Conservation (phyloP, 1,140 invertebrate species). For the Drosophila virilis region DNA sequence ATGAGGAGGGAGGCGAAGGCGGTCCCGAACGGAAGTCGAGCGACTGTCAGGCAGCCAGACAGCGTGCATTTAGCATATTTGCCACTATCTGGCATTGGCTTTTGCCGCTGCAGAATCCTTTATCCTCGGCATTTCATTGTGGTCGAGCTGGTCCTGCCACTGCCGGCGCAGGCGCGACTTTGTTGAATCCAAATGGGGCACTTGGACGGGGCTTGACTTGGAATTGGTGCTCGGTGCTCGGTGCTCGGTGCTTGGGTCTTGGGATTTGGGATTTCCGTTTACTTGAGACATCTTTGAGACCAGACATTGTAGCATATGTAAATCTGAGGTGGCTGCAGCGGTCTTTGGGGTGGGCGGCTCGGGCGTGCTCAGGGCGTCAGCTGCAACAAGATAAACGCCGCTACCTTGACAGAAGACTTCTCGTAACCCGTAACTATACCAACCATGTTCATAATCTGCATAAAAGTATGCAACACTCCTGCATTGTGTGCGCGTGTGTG, state of each 20-base stretch:
- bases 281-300: slow-evolving; percentile 10
- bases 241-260: not conserved
- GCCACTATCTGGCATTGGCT: slow-evolving; percentile 21
- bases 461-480: slow-evolving; percentile 74
- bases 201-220: slow-evolving; percentile 2
- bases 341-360: slow-evolving; percentile 11
- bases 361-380: slow-evolving; percentile 50
- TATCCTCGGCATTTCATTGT: slow-evolving; percentile 15
- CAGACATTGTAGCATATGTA: slow-evolving; percentile 50
- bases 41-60: slow-evolving; percentile 20
- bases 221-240: not conserved
- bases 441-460: slow-evolving; percentile 68
- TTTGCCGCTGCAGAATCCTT: slow-evolving; percentile 33
- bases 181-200: slow-evolving; percentile 19
- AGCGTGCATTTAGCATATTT: slow-evolving; percentile 67
- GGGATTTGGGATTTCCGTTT: slow-evolving; percentile 10
- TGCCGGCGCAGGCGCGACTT: slow-evolving; percentile 43
- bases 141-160: not conserved
- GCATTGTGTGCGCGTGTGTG: slow-evolving; percentile 6
- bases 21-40: slow-evolving; percentile 6
- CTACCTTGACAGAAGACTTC: slow-evolving; percentile 43
- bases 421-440: slow-evolving; percentile 35
- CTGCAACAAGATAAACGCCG: slow-evolving; percentile 45
- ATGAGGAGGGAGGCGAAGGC: not conserved
- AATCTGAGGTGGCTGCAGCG: slow-evolving; percentile 32